These are phyloP conservation scores for Magallana ariakensis DNA, from an alignment of 1,140 invertebrate genomes.

Conservation along the genomic window DNA sequence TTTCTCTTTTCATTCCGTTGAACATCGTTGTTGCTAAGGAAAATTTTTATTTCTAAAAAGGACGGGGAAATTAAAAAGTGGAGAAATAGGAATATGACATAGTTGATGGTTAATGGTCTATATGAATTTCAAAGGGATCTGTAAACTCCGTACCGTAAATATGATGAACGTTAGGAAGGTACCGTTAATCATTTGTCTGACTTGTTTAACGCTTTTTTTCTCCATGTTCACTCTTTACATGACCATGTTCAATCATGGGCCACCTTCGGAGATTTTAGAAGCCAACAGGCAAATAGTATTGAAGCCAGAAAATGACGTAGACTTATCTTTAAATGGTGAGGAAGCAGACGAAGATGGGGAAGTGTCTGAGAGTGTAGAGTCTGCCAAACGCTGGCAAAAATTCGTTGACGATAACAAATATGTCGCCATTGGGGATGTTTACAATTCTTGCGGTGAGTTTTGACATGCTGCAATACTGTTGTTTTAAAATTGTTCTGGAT, in stretches of 20 bases:
- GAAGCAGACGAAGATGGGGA: background rate
- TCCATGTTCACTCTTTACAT: conserved; percentile 26
- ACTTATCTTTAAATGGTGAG: background rate
- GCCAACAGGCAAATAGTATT: conserved; percentile 18
- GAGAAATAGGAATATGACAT: background rate
- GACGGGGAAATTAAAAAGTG: too few relatives aligned
- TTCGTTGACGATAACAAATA: conserved; percentile 28
- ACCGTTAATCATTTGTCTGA: conserved; percentile 4
- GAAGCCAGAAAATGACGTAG: background rate
- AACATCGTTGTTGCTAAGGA: too few relatives aligned
- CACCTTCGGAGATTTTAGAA: conserved; percentile 31
- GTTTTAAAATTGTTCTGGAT: background rate
- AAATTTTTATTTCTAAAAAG: too few relatives aligned
- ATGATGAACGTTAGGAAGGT: conserved; percentile 35
- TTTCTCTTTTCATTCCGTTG: too few relatives aligned
- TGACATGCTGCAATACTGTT: background rate
- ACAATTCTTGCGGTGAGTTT: conserved; percentile 12
- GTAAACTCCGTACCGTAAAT: background rate
- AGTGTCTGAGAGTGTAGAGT: background rate
- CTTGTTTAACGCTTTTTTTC: background rate
- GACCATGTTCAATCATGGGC: conserved; percentile 41
- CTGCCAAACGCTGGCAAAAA: conserved; percentile 34
- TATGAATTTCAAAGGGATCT: conserved; percentile 12
- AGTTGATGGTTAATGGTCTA: background rate
- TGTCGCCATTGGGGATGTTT: conserved; percentile 22